phyloP scores from a whole-genome alignment of 1,140 invertebrate genomes.

The Lutraria rhynchaena region DNA sequence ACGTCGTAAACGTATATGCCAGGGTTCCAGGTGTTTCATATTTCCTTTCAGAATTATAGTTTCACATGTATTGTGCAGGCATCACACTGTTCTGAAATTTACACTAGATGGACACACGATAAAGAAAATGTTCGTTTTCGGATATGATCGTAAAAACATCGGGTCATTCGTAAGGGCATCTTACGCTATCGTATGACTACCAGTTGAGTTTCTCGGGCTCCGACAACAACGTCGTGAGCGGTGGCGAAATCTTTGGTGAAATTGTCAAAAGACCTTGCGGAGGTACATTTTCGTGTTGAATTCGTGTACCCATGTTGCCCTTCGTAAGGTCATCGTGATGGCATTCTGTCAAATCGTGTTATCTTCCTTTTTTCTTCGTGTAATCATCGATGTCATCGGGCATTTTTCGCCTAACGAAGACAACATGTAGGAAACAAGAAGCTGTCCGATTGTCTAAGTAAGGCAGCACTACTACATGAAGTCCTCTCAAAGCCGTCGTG shows the following conservation, averaged over 20 bases:
- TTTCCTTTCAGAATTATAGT: too few species aligned
- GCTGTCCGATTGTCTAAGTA: conserved; percentile 47
- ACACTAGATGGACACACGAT: conserved; percentile 38
- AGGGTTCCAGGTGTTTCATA: too few species aligned
- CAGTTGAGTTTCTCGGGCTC: conserved; percentile 28
- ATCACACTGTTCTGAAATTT: conserved; percentile 34
- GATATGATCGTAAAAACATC: conserved; percentile 39
- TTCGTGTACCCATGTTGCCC: conserved; percentile 43
- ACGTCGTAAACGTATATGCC: too few species aligned
- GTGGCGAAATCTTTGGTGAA: conserved; percentile 35
- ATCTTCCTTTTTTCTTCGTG: conserved; percentile 53
- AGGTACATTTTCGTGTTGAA: conserved; percentile 58
- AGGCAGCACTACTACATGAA: conserved; percentile 6
- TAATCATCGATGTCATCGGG: conserved; percentile 52
- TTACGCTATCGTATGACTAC: conserved; percentile 18
- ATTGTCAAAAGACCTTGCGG: conserved; percentile 49
- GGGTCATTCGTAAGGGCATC: conserved; percentile 35
- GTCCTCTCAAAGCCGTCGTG: neutral
- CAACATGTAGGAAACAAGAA: conserved; percentile 66
- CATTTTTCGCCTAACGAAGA: conserved; percentile 56
- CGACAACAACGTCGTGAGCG: conserved; percentile 36
- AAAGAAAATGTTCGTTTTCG: conserved; percentile 36
- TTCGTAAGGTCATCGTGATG: conserved; percentile 47
- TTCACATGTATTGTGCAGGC: too few species aligned
- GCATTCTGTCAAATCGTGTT: conserved; percentile 49